These are phyloP conservation scores for Mungos mungo DNA, from an alignment of 2,113 vertebrate genomes.

Conservation along the genomic window DNA sequence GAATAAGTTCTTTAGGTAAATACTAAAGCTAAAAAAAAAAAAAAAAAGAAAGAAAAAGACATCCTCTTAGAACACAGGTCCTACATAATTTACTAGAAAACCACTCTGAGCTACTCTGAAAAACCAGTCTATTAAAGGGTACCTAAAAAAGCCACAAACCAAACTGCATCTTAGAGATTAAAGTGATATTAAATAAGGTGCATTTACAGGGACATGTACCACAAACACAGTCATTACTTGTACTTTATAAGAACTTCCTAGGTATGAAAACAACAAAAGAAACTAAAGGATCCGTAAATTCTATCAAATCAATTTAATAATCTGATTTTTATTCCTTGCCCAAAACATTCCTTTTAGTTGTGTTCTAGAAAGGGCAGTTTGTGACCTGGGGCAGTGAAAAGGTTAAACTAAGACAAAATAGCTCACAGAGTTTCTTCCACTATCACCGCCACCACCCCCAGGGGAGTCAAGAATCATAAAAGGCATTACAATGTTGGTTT, in stretches of 20 bases:
- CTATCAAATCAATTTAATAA: neutral
- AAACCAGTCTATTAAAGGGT: slow-evolving; percentile 13
- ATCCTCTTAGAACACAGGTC: neutral
- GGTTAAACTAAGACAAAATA: neutral
- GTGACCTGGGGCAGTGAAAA: neutral
- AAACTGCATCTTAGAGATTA: slow-evolving; percentile 45
- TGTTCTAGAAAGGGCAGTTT: neutral
- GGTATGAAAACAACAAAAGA: neutral
- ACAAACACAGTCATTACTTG: neutral
- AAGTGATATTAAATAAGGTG: neutral
- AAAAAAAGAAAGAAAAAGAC: neutral
- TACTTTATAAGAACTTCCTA: neutral
- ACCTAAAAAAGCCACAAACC: slow-evolving; percentile 34
- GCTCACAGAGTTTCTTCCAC: neutral
- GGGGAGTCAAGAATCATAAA: neutral
- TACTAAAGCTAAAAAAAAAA: slow-evolving; percentile 13
- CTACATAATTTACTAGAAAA: slow-evolving; percentile 7
- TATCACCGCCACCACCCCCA: neutral
- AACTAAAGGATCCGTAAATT: neutral
- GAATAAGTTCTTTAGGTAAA: neutral
- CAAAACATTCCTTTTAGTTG: neutral
- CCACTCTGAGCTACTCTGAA: neutral
- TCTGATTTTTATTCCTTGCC: neutral
- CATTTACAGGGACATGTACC: neutral
- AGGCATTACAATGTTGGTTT: neutral